Conservation (phyloP, 2,888 invertebrate species). For the Ophion obscuratus region DNA sequence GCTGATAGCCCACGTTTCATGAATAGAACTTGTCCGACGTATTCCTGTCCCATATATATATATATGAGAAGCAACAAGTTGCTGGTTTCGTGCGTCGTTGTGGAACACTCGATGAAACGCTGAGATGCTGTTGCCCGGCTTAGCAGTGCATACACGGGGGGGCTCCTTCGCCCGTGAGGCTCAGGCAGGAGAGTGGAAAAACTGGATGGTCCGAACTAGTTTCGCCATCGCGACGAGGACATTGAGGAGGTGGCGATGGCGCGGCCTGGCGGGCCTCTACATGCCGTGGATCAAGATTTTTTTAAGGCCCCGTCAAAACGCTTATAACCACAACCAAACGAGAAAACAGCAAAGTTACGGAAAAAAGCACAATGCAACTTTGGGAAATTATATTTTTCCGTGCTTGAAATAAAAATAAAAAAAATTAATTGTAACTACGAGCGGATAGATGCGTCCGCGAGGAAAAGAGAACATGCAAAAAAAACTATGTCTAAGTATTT, state of each 20-base stretch:
- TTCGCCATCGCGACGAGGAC: constrained; percentile 74
- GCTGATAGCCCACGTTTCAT: no score
- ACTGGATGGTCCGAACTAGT: constrained; percentile 80
- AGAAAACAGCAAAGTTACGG: neutral
- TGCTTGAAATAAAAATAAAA: no score
- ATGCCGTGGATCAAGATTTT: constrained; percentile 1
- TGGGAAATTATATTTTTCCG: no score
- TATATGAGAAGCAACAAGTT: constrained; percentile 77
- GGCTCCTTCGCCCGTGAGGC: constrained; percentile 64
- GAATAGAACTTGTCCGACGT: no score
- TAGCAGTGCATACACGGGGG: constrained; percentile 8
- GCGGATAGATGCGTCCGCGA: no score
- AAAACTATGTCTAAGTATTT: no score
- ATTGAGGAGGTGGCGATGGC: constrained; percentile 50
- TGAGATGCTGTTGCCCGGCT: constrained; percentile 65
- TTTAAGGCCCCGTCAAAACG: neutral
- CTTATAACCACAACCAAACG: no score
- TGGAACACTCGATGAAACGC: constrained; percentile 66
- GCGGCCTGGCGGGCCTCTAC: constrained; percentile 34
- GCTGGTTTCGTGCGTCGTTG: constrained; percentile 71
- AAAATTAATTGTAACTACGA: no score
- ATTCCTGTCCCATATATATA: no score
- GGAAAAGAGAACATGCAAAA: no score
- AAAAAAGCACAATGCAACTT: neutral
- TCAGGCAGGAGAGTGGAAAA: constrained; percentile 76